Percentiles rank a stretch among this genome's conserved stretches.
Evolutionary conservation across 1,140 invertebrate species (phyloP).

Genomic region (Zaprionus ornatus): DNA sequence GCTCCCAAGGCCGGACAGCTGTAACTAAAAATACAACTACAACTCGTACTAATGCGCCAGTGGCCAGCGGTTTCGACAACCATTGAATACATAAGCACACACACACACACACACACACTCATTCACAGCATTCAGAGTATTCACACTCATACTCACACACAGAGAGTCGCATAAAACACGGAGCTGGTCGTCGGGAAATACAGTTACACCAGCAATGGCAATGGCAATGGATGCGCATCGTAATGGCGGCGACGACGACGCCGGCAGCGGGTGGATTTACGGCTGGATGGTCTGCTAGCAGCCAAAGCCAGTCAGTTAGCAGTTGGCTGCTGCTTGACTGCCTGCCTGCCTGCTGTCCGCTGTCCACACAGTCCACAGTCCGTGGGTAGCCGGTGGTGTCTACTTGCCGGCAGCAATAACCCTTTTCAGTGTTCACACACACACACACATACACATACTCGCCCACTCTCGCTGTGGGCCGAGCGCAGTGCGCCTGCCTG

Average conservation of each 20-base stretch:
- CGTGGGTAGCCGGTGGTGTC: slow-evolving; percentile 72
- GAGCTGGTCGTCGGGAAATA: slow-evolving; percentile 30
- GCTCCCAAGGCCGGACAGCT: background rate
- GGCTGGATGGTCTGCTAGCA: slow-evolving; percentile 48
- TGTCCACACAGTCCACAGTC: slow-evolving; percentile 27
- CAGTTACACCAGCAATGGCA: slow-evolving; percentile 31
- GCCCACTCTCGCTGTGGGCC: slow-evolving; percentile 54
- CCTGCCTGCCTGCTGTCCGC: slow-evolving; percentile 16
- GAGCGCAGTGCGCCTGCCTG: slow-evolving; percentile 71
- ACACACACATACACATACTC: slow-evolving; percentile 31
- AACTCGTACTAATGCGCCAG: background rate
- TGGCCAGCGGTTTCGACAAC: background rate
- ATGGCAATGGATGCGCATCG: slow-evolving; percentile 47
- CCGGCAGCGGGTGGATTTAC: slow-evolving; percentile 69
- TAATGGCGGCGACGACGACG: slow-evolving; percentile 59
- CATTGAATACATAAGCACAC: slow-evolving; percentile 21
- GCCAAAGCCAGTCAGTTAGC: slow-evolving; percentile 22
- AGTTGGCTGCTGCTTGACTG: background rate
- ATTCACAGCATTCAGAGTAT: background rate
- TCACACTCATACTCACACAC: slow-evolving; percentile 3
- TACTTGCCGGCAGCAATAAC: slow-evolving; percentile 75
- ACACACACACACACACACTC: background rate
- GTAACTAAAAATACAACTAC: slow-evolving; percentile 5
- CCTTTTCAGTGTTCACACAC: slow-evolving; percentile 52
- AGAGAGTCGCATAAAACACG: slow-evolving; percentile 19